These are phyloP conservation scores for Hydrolagus affinis DNA, from an alignment of 2,113 vertebrate genomes.

Conservation along the genomic window DNA sequence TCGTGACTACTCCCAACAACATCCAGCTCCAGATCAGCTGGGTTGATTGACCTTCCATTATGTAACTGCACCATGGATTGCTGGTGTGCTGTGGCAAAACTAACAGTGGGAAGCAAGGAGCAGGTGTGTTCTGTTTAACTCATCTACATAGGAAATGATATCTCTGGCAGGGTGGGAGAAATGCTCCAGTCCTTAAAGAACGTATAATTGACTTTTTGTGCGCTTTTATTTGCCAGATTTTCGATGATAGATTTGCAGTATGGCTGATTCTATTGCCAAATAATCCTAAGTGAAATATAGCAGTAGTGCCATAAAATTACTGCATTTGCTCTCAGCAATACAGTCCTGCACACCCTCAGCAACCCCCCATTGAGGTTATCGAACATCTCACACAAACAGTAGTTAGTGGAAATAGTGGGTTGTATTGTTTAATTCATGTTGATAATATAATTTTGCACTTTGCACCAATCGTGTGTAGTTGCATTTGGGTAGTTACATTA, in stretches of 20 bases:
- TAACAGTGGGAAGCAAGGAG: neutral
- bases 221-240: neutral
- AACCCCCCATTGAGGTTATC: neutral
- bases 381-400: neutral
- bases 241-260: neutral
- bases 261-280: neutral
- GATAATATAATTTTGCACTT: neutral
- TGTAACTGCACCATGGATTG: neutral
- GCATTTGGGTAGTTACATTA: neutral
- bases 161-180: neutral
- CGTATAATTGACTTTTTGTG: neutral
- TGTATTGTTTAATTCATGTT: neutral
- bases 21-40: neutral
- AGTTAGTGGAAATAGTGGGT: neutral
- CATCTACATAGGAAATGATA: neutral
- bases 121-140: neutral
- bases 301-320: neutral
- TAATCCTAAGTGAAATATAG: neutral
- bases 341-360: neutral
- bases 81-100: neutral
- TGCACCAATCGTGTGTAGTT: neutral
- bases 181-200: neutral
- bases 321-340: neutral
- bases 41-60: neutral
- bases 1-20: too few species aligned